Percentiles rank a stretch among this genome's conserved stretches.
Evolutionary conservation across 2,888 invertebrate species (phyloP).

Genomic region (Oxytorus armatus): DNA sequence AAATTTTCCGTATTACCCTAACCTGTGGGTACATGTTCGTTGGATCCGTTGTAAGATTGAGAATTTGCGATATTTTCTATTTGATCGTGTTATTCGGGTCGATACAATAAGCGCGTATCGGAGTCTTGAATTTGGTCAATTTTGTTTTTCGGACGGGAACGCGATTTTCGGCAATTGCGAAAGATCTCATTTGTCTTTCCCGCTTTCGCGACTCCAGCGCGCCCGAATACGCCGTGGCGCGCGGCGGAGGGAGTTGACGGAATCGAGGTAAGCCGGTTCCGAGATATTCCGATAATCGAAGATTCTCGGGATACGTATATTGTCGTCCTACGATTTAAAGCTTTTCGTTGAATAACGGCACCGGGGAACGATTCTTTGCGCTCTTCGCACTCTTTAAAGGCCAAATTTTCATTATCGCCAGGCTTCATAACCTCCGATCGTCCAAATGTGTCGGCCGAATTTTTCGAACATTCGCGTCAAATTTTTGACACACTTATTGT

Average conservation of each 20-base stretch:
- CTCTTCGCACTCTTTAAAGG: not conserved
- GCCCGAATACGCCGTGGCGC: no score
- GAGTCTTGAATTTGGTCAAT: not conserved
- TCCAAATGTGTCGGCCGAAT: not conserved
- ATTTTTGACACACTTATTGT: not conserved
- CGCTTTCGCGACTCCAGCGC: not conserved
- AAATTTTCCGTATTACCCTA: conserved; percentile 39
- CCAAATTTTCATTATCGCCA: not conserved
- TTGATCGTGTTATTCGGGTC: no score
- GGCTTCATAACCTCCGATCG: not conserved
- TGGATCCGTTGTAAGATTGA: not conserved
- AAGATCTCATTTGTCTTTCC: not conserved
- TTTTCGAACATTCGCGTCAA: not conserved
- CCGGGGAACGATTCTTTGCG: not conserved
- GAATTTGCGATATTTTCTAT: not conserved
- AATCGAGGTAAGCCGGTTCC: conserved; percentile 31
- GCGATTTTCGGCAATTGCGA: not conserved
- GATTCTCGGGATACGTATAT: not conserved
- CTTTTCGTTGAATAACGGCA: not conserved
- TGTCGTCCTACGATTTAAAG: not conserved
- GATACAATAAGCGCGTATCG: no score
- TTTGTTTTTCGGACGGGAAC: not conserved
- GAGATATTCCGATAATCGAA: not conserved
- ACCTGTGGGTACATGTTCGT: not conserved
- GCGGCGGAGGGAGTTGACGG: conserved; percentile 31